phyloP scores from a whole-genome alignment of 2,888 invertebrate genomes.

The Xylophagus ater region DNA sequence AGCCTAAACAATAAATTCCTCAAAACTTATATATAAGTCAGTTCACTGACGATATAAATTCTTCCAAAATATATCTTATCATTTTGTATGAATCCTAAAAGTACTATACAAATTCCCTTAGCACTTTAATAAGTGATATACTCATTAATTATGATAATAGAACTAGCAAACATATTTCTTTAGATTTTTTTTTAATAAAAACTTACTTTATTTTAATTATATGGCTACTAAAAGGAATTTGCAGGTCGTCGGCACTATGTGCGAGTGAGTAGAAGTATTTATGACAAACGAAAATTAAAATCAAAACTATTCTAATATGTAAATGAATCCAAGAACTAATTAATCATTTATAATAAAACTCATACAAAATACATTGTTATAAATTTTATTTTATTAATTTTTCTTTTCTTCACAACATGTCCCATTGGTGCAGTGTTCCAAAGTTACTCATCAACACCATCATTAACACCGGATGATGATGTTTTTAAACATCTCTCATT shows the following conservation, averaged over 20 bases:
- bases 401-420: conserved; percentile 39
- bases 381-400: conserved; percentile 19
- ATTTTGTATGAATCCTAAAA: too few species aligned
- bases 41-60: not conserved
- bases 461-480: conserved; percentile 84
- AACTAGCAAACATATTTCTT: too few species aligned
- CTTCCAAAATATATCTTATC: too few species aligned
- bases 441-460: conserved; percentile 69
- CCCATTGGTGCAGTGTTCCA: conserved; percentile 69
- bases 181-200: not conserved
- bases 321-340: too few species aligned
- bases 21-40: not conserved
- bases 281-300: too few species aligned
- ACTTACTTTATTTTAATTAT: conserved; percentile 20
- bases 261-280: conserved; percentile 61
- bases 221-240: conserved; percentile 52
- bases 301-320: too few species aligned
- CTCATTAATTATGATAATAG: too few species aligned
- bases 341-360: not conserved
- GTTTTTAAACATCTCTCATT: conserved; percentile 77
- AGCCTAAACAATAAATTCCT: too few species aligned
- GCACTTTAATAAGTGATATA: too few species aligned
- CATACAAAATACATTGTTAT: too few species aligned
- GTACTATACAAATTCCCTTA: too few species aligned
- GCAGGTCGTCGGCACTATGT: conserved; percentile 61